phyloP scores from a whole-genome alignment of 2,113 vertebrate genomes.

The Zosterops hypoxanthus region DNA sequence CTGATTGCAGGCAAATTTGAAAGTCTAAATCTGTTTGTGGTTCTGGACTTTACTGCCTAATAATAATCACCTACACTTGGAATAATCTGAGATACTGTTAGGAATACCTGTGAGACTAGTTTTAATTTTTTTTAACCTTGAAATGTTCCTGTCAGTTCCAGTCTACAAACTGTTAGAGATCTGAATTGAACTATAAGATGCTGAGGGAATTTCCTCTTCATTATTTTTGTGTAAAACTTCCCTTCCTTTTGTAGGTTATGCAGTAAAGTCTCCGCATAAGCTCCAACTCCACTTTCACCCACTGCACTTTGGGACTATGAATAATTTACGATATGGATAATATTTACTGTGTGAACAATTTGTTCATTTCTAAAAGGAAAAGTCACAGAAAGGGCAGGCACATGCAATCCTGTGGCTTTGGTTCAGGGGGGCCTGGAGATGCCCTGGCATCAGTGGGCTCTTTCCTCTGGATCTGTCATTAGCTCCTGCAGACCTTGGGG shows the following conservation, averaged over 20 bases:
- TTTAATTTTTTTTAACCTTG: constrained; percentile 7
- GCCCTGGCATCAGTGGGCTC: not conserved
- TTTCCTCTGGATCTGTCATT: not conserved
- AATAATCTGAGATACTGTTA: constrained; percentile 2
- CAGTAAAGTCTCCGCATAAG: not conserved
- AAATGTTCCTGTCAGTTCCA: constrained; percentile 11
- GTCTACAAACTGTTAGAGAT: not conserved
- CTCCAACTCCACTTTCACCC: not conserved
- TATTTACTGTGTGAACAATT: not conserved
- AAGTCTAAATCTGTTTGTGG: not conserved
- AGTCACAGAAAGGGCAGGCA: not conserved
- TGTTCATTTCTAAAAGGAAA: not conserved
- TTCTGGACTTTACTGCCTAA: not conserved
- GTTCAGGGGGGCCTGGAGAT: not conserved
- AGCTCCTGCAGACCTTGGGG: not conserved
- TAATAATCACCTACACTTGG: not conserved
- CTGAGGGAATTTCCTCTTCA: not conserved
- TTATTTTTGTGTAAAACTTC: not conserved
- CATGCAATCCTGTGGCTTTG: not conserved
- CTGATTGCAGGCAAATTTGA: not conserved
- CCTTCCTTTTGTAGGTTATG: not conserved
- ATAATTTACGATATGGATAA: not conserved
- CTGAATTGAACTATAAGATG: not conserved
- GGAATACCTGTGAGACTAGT: not conserved
- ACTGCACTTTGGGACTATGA: not conserved